Percentiles rank a stretch among this genome's conserved stretches.
These are phyloP conservation scores for Erebia ligea DNA, from an alignment of 2,888 invertebrate genomes.

Conservation along the genomic window DNA sequence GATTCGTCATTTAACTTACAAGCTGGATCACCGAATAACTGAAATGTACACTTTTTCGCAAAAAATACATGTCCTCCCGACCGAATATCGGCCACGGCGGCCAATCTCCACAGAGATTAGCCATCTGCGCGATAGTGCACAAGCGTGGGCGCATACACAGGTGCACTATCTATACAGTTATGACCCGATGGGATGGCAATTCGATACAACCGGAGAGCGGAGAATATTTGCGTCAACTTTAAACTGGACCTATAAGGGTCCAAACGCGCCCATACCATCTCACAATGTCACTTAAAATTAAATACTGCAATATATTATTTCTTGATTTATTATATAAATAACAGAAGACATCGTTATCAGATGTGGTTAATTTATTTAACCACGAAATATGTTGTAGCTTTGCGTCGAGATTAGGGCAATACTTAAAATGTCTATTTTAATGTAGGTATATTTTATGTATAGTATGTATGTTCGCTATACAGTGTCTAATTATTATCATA, in stretches of 20 bases:
- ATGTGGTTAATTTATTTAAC: constrained; percentile 7
- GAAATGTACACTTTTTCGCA: constrained; percentile 13
- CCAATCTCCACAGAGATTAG: too few species aligned
- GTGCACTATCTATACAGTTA: too few species aligned
- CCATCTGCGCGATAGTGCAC: too few species aligned
- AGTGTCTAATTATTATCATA: too few species aligned
- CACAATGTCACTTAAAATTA: background rate
- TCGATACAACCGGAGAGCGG: too few species aligned
- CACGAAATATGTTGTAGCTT: constrained; percentile 1
- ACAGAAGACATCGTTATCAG: constrained; percentile 5
- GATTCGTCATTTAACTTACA: constrained; percentile 55
- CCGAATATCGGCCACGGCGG: too few species aligned
- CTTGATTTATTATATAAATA: background rate
- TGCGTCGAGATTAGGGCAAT: background rate
- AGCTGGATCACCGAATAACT: constrained; percentile 83
- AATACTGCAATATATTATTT: background rate
- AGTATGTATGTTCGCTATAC: too few species aligned
- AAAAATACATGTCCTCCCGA: too few species aligned
- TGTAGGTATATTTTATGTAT: background rate
- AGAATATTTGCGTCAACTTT: too few species aligned
- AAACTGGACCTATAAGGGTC: too few species aligned
- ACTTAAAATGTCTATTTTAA: background rate
- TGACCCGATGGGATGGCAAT: too few species aligned
- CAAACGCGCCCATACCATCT: background rate
- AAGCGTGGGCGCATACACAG: too few species aligned